Evolutionary conservation across 2,113 vertebrate genomes (phyloP), one percentile per base, ranked within the genome.

Genomic region (Melanerpes aurifrons): DNA sequence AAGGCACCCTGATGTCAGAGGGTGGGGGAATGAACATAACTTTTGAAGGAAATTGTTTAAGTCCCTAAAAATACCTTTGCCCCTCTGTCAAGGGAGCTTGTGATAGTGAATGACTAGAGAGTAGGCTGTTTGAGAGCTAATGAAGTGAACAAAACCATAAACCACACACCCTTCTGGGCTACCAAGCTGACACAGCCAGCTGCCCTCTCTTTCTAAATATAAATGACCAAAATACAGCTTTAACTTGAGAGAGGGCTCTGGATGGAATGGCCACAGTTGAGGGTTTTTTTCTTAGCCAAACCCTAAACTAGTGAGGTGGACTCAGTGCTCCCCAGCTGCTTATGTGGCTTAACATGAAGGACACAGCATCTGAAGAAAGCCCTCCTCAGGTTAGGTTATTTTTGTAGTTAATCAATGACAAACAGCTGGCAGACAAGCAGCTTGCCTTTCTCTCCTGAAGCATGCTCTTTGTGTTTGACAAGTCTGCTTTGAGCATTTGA

Each of bases 121-220:
- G 43, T 2, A 9, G 77, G 40, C 59, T 86, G 57, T 70, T 88
- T 58, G 48, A 87, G 91, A 94, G 64, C 66, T 61, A 86, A 78
- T 57, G 45, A 91, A 86, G 47, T 43, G 69, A 86, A 71, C 69
- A 80, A 68, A 92, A 90, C 69, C 80, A 5, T 59, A 74, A 86
- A 78, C 19, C 3, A 2, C 43, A n/a, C 35, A 64, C 58, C 64
- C 68, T 87, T 73, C 61, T 83, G 57, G 32, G 72, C 45, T 73
- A 79, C 35, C 3, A 76, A 66, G 29, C 79, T 85, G 59, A 69
- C 73, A 82, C 70, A 87, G 35, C 32, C 78, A 89, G 56, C 61
- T 71, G 75, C 85, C 64, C 26, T 89, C 63, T 59, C 31, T 90
- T 87, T 94, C 76, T 92, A 72, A 84, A 87, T 84, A 45, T 43